Conservation (phyloP, 2,797 vertebrate genomes). For the Halcyon badia region DNA sequence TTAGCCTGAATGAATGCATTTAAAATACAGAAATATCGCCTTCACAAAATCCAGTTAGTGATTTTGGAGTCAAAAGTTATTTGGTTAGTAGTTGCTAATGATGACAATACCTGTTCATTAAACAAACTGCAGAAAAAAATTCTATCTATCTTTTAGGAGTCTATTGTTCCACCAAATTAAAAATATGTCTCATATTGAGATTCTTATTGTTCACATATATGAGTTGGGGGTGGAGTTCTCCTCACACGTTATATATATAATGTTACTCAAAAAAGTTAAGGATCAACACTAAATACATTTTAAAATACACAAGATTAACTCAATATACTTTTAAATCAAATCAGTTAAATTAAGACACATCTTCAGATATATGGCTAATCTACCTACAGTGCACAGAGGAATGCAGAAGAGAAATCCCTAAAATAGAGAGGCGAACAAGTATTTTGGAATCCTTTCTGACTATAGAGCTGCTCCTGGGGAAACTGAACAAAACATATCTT, state of each 20-base stretch:
- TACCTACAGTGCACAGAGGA: accelerated
- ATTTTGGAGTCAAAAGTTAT: background rate
- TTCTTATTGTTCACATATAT: background rate
- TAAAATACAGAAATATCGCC: background rate
- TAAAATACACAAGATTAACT: background rate
- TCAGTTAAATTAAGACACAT: background rate
- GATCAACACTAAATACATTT: background rate
- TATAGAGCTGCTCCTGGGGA: background rate
- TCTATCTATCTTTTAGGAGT: background rate
- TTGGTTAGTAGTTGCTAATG: background rate
- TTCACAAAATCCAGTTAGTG: background rate
- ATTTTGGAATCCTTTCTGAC: background rate
- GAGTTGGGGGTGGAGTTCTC: background rate
- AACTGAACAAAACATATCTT: background rate
- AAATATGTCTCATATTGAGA: background rate
- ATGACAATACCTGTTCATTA: background rate
- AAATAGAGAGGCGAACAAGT: background rate
- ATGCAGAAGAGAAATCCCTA: background rate
- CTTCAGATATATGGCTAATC: background rate
- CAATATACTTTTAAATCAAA: background rate
- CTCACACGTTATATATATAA: background rate
- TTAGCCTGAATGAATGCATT: background rate
- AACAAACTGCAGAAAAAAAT: background rate
- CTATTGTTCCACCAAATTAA: background rate
- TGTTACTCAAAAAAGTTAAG: background rate